phyloP scores from a whole-genome alignment of 2,888 invertebrate genomes.

The Nephrocerus scutellatus region DNA sequence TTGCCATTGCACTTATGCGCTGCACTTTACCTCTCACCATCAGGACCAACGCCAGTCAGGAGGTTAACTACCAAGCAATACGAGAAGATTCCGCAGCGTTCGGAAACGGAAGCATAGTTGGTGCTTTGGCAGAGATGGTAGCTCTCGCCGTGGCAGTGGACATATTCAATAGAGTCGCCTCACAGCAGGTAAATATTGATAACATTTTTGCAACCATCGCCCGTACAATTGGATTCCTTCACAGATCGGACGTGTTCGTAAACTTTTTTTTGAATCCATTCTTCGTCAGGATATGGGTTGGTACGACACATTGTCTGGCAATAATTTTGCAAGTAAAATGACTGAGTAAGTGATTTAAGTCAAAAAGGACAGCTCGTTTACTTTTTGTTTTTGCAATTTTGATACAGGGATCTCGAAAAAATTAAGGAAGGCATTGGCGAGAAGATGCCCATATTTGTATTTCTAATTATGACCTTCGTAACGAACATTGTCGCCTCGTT shows the following conservation, averaged over 20 bases:
- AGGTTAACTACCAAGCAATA: conserved; percentile 54
- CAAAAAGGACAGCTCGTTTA: no score
- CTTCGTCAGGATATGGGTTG: conserved; percentile 66
- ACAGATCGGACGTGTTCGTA: conserved; percentile 56
- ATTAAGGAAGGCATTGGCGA: conserved; percentile 79
- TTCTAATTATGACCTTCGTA: conserved; percentile 65
- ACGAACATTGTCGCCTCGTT: conserved; percentile 67
- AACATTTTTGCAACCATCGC: conserved; percentile 28
- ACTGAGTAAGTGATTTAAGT: conserved; percentile 62
- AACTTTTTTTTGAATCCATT: conserved; percentile 57
- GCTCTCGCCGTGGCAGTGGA: conserved; percentile 57
- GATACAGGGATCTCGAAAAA: conserved; percentile 63
- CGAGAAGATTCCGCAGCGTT: conserved; percentile 59
- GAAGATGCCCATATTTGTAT: conserved; percentile 68
- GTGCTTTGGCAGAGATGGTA: conserved; percentile 54
- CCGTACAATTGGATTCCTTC: conserved; percentile 8
- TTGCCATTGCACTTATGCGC: no score
- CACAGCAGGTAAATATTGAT: conserved; percentile 51
- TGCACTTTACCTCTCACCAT: no score
- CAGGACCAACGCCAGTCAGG: conserved; percentile 51
- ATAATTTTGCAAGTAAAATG: conserved; percentile 66
- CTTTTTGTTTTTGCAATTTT: not conserved
- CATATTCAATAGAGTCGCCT: conserved; percentile 58
- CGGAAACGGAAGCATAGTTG: conserved; percentile 53
- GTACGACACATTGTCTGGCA: conserved; percentile 64